A percentile compares a stretch with the other conserved stretches of the same genome.
Conservation (phyloP, 2,113 vertebrate species). For the Lophotis ruficrista region DNA sequence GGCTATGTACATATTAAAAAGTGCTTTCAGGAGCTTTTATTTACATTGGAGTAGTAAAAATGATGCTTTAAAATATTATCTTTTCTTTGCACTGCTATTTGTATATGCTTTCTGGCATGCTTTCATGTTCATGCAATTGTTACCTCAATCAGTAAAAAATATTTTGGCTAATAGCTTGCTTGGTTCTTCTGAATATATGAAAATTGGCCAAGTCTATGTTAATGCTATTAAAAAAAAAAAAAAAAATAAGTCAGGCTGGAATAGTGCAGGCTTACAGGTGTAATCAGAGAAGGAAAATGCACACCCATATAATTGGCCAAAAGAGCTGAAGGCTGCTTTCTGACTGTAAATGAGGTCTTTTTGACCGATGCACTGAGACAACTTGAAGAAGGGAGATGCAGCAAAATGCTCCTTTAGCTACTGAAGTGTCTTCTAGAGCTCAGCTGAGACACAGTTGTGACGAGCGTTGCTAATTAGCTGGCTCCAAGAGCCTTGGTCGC, state of each 20-base stretch:
- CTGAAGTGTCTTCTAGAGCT: background rate
- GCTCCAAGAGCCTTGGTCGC: rapidly evolving
- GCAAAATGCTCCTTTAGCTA: background rate
- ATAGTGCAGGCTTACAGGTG: background rate
- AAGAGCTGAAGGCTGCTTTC: background rate
- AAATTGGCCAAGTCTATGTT: background rate
- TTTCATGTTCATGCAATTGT: background rate
- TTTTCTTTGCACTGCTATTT: background rate
- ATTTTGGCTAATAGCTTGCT: background rate
- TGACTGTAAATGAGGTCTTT: background rate
- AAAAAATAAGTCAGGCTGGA: background rate
- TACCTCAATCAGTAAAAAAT: background rate
- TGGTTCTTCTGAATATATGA: background rate
- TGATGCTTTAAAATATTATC: background rate
- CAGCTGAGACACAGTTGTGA: background rate
- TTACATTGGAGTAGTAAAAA: background rate
- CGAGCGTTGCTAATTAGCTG: background rate
- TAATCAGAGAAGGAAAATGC: background rate
- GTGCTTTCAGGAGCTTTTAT: background rate
- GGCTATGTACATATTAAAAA: background rate
- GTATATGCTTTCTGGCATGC: background rate
- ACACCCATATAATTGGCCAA: background rate
- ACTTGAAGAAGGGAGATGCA: background rate
- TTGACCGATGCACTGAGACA: background rate
- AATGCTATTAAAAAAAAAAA: background rate